These are phyloP conservation scores for Meloidogyne floridensis DNA, from an alignment of 1,140 invertebrate species.

Conservation along the genomic window DNA sequence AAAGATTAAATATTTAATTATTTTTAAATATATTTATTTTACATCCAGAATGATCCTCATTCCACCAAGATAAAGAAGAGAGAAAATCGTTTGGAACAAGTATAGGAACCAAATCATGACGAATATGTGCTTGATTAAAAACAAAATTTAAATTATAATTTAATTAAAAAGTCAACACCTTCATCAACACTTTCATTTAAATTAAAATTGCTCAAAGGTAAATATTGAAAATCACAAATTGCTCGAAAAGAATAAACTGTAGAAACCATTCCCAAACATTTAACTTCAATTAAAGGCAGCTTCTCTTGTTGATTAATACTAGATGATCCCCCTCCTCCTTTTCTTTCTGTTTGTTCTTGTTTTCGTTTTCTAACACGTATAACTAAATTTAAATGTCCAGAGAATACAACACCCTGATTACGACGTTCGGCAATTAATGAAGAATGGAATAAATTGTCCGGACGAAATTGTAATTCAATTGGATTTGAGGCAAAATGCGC, in stretches of 20 bases:
- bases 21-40: neutral
- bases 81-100: slow-evolving; percentile 50
- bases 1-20: too few species aligned
- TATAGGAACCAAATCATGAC: slow-evolving; percentile 51
- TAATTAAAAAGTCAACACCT: neutral
- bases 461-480: slow-evolving; percentile 55
- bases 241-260: slow-evolving; percentile 55
- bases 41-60: slow-evolving; percentile 16
- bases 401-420: slow-evolving; percentile 38
- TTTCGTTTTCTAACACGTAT: slow-evolving; percentile 46
- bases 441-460: slow-evolving; percentile 55
- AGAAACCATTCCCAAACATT: slow-evolving; percentile 57
- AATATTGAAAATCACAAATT: slow-evolving; percentile 63
- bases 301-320: slow-evolving; percentile 31
- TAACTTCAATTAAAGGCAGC: slow-evolving; percentile 25
- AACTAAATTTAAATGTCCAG: slow-evolving; percentile 56
- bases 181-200: slow-evolving; percentile 4
- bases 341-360: neutral
- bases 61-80: slow-evolving; percentile 50
- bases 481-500: slow-evolving; percentile 40
- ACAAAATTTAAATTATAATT: neutral
- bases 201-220: slow-evolving; percentile 44
- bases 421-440: slow-evolving; percentile 49
- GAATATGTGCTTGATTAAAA: slow-evolving; percentile 16
- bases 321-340: neutral